These are phyloP conservation scores for Numenius arquata DNA, from an alignment of 2,113 vertebrate genomes.

Conservation along the genomic window DNA sequence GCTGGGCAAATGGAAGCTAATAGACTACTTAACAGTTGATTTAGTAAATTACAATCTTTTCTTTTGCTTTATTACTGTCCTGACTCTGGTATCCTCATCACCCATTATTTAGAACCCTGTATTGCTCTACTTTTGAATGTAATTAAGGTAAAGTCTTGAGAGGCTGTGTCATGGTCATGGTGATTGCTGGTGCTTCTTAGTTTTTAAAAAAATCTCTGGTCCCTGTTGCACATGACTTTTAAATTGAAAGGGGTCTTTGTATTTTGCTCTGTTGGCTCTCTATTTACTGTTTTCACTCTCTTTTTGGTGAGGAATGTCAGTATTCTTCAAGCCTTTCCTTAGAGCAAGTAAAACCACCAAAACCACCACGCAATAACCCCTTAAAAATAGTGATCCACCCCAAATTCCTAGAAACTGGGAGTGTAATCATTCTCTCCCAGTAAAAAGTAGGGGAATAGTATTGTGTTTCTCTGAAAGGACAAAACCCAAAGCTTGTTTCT, in stretches of 20 bases:
- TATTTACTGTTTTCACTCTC: fast-evolving
- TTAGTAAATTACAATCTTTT: fast-evolving
- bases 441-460: background rate
- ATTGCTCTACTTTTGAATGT: background rate
- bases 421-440: background rate
- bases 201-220: background rate
- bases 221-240: background rate
- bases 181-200: background rate
- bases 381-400: background rate
- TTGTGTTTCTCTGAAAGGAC: background rate
- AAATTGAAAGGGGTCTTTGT: background rate
- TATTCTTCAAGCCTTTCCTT: background rate
- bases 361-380: background rate
- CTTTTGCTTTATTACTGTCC: background rate
- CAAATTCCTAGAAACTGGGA: background rate
- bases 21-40: background rate
- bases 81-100: background rate
- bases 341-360: background rate
- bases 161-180: background rate
- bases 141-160: background rate
- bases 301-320: background rate
- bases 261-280: background rate
- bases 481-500: background rate
- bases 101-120: fast-evolving
- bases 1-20: background rate